These are phyloP conservation scores for Hydraecia micacea DNA, from an alignment of 2,888 invertebrate genomes.

Conservation along the genomic window DNA sequence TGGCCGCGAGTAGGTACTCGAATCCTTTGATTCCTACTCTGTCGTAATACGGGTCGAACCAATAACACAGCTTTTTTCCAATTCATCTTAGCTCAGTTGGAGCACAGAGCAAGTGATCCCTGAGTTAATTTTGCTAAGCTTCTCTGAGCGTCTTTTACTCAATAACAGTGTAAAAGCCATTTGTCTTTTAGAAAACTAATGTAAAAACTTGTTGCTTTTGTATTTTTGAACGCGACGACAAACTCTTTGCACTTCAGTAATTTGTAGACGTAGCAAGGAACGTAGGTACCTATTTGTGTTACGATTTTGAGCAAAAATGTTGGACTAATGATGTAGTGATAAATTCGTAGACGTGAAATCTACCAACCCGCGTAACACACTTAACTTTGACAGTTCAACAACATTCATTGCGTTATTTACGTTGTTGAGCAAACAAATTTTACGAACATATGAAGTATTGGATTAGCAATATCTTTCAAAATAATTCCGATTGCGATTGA, in stretches of 20 bases:
- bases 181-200: constrained; percentile 38
- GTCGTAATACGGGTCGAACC: background rate
- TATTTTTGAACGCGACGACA: constrained; percentile 6
- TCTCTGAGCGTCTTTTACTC: constrained; percentile 4
- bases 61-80: constrained; percentile 21
- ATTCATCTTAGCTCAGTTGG: constrained; percentile 16
- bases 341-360: too few species aligned
- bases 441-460: too few species aligned
- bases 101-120: constrained; percentile 24
- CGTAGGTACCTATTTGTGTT: background rate
- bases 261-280: background rate
- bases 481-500: too few species aligned
- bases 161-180: constrained; percentile 39
- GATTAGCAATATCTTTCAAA: too few species aligned
- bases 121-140: constrained; percentile 31
- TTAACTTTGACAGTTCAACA: too few species aligned
- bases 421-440: too few species aligned
- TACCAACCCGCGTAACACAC: too few species aligned
- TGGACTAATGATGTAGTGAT: background rate
- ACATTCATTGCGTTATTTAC: too few species aligned
- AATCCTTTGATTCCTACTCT: background rate
- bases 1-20: background rate
- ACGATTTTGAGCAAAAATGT: background rate
- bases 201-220: constrained; percentile 15
- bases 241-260: constrained; percentile 15